These are phyloP conservation scores for Bucco capensis DNA, from an alignment of 2,113 vertebrate species.

Conservation along the genomic window DNA sequence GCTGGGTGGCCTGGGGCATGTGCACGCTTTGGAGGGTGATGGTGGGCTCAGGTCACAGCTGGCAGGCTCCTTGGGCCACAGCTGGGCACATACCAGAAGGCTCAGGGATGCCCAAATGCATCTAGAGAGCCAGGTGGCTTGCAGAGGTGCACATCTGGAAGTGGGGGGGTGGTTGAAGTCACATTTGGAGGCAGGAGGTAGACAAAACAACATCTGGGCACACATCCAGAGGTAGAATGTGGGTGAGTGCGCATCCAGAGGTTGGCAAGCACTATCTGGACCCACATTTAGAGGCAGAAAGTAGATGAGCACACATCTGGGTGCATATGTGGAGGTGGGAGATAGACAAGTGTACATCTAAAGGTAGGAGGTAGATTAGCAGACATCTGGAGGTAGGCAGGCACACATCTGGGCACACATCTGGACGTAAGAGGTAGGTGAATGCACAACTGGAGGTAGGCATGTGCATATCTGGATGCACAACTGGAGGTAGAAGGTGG, in stretches of 20 bases:
- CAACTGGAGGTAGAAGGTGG: neutral
- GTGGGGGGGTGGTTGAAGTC: neutral
- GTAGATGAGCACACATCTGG: too few species aligned
- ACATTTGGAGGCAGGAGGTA: neutral
- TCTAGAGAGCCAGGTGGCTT: neutral
- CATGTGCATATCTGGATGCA: neutral
- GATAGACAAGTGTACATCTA: neutral
- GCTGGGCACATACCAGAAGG: neutral
- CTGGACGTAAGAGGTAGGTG: neutral
- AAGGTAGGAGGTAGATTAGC: too few species aligned
- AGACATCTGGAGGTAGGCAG: neutral
- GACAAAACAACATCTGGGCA: too few species aligned
- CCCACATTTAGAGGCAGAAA: neutral
- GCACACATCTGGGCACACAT: neutral
- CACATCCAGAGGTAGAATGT: too few species aligned
- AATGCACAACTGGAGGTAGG: too few species aligned
- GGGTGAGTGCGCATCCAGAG: too few species aligned
- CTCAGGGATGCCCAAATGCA: neutral
- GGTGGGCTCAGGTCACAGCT: neutral
- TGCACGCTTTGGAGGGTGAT: neutral
- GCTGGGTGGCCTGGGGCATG: rapidly evolving
- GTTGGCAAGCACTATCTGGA: too few species aligned
- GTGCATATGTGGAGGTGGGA: neutral
- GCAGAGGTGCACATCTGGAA: neutral
- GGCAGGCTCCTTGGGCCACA: neutral